Conservation (phyloP, 2,113 vertebrate genomes). For the Felis chaus region DNA sequence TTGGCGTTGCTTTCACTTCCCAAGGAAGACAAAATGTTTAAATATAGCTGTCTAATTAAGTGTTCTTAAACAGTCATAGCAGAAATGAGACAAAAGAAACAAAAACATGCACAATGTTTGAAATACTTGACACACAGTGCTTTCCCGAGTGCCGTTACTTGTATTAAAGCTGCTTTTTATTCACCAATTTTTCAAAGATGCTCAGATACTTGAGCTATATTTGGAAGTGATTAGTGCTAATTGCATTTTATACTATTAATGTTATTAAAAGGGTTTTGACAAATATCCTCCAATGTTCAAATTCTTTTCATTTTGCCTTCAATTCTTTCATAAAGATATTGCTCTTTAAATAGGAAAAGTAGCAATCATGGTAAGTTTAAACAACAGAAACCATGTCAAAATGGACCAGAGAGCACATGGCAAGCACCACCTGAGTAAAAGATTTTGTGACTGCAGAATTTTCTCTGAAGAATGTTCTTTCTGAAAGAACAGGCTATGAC, state of each 20-base stretch:
- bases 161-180: background rate
- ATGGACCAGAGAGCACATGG: background rate
- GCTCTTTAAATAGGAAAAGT: background rate
- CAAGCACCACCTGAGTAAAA: background rate
- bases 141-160: background rate
- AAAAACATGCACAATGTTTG: background rate
- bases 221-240: background rate
- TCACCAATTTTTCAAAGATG: background rate
- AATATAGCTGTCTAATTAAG: background rate
- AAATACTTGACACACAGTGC: background rate
- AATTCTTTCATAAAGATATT: background rate
- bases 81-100: background rate
- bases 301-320: background rate
- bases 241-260: background rate
- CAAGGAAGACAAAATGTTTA: background rate
- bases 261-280: background rate
- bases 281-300: background rate
- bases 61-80: background rate
- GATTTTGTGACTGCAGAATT: background rate
- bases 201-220: background rate
- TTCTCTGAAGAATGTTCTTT: background rate
- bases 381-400: background rate
- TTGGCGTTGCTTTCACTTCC: background rate
- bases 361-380: background rate
- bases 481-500: constrained; percentile 12